Base-by-base conservation (phyloP, 2,888 invertebrate genomes). In the Entomobrya proxima region DNA sequence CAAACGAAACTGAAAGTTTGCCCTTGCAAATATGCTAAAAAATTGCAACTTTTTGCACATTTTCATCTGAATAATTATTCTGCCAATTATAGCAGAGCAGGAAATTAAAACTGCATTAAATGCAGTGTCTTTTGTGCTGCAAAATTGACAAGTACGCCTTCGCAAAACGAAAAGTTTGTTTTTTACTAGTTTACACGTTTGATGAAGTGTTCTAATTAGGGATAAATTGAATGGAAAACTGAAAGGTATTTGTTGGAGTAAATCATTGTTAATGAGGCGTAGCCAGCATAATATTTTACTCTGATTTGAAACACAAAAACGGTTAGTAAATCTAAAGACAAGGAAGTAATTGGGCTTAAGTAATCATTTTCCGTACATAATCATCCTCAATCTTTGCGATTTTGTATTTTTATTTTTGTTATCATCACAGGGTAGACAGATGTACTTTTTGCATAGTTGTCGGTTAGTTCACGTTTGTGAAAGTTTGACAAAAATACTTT, bases 1-100 rank as follows among this genome's bases (percentile, higher is more conserved):
- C 72, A 47, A 47, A 72, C n/a, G 72, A 72, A 72, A 72, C 47
- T 47, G 72, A 72, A 72, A 72, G 72, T 69, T 67, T 35, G 27
- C 15, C n/a, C 32, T 18, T 37, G 11, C 30, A 30, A 11, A 15
- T 11, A 61, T 11, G 47, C 47, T 11, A 47, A 47, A 15, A 11
- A 13, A 47, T n/a, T 3, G 3, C 3, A 9, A 21, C 7, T 55
- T 55, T 55, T 24, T 21, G 21, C n/a, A 21, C 55, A 55, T 27
- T 21, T n/a, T n/a, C n/a, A n/a, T n/a, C n/a, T n/a, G n/a, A n/a
- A n/a, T n/a, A n/a, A n/a, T n/a, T n/a, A n/a, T n/a, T n/a, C n/a
- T n/a, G n/a, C n/a, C n/a, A n/a, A n/a, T n/a, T n/a, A n/a, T n/a
- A n/a, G n/a, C n/a, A n/a, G n/a, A n/a, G n/a, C n/a, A n/a, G n/a